phyloP scores from a whole-genome alignment of 2,113 vertebrate genomes.

The Galbula dea region DNA sequence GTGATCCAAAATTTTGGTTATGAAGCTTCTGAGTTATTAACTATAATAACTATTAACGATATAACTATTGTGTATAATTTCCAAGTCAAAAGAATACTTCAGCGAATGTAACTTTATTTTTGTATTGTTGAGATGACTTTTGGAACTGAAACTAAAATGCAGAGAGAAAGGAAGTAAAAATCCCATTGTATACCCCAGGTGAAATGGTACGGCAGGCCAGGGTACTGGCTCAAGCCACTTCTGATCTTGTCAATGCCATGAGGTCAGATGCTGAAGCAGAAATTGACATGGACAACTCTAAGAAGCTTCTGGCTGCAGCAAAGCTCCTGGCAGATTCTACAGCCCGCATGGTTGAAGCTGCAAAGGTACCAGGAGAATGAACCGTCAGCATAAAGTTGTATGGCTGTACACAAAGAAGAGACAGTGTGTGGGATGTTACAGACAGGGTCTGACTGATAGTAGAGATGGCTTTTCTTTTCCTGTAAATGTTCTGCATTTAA shows the following conservation, averaged over 20 bases:
- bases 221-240: slow-evolving; percentile 97
- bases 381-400: neutral
- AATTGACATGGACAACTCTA: slow-evolving; percentile 96
- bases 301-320: slow-evolving; percentile 95
- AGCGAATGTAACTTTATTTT: neutral
- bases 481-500: neutral
- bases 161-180: neutral
- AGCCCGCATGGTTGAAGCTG: slow-evolving; percentile 97
- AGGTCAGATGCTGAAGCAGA: slow-evolving; percentile 95
- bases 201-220: slow-evolving; percentile 98
- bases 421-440: neutral
- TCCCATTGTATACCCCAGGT: slow-evolving; percentile 67
- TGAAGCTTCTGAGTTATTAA: neutral
- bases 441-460: neutral
- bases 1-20: neutral
- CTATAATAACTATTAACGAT: no score
- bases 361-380: slow-evolving; percentile 81
- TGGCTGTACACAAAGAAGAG: neutral
- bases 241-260: slow-evolving; percentile 96
- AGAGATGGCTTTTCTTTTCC: neutral
- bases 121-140: neutral
- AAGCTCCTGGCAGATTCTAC: slow-evolving; percentile 97
- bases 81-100: neutral
- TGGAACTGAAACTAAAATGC: neutral
- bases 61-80: neutral